Percentiles rank a stretch among this genome's conserved stretches.
phyloP scores from a whole-genome alignment of 2,113 vertebrate species.

The Marmota monax region DNA sequence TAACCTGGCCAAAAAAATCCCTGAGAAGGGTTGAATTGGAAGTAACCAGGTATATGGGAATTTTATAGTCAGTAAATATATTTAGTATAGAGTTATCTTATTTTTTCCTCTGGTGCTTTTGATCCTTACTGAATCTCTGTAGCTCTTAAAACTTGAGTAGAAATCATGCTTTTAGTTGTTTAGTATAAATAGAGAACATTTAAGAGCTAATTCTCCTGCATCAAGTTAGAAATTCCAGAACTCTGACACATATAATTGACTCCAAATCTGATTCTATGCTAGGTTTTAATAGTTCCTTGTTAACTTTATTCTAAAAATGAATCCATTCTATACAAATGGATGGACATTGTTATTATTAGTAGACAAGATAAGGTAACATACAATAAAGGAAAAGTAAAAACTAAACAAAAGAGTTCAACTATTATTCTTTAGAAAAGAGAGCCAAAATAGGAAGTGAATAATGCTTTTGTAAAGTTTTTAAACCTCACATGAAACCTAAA shows the following conservation, averaged over 20 bases:
- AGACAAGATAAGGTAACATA: conserved; percentile 74
- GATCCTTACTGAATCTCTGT: not conserved
- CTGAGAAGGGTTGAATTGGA: not conserved
- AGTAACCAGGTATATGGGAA: not conserved
- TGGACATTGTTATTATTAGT: conserved; percentile 77
- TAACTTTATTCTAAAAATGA: conserved; percentile 80
- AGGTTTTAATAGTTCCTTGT: not conserved
- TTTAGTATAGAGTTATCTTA: conserved; percentile 11
- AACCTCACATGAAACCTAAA: conserved; percentile 42
- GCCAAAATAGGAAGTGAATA: conserved; percentile 30
- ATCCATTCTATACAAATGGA: conserved; percentile 44
- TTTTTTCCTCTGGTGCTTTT: not conserved
- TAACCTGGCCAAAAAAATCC: not conserved
- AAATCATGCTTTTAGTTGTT: conserved; percentile 48
- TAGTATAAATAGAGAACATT: conserved; percentile 6
- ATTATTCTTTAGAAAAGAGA: conserved; percentile 61
- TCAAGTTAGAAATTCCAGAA: not conserved
- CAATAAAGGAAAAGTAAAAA: conserved; percentile 73
- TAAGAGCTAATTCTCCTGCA: conserved; percentile 58
- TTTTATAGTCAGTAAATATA: not conserved
- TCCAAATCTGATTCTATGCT: conserved; percentile 10
- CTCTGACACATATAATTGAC: not conserved
- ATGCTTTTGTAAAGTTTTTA: conserved; percentile 43
- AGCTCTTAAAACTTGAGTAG: conserved; percentile 21
- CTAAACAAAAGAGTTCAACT: conserved; percentile 22